Percentiles rank a stretch among this genome's conserved stretches.
These are phyloP conservation scores for Catagonus wagneri DNA, from an alignment of 2,113 vertebrate species.

Conservation along the genomic window DNA sequence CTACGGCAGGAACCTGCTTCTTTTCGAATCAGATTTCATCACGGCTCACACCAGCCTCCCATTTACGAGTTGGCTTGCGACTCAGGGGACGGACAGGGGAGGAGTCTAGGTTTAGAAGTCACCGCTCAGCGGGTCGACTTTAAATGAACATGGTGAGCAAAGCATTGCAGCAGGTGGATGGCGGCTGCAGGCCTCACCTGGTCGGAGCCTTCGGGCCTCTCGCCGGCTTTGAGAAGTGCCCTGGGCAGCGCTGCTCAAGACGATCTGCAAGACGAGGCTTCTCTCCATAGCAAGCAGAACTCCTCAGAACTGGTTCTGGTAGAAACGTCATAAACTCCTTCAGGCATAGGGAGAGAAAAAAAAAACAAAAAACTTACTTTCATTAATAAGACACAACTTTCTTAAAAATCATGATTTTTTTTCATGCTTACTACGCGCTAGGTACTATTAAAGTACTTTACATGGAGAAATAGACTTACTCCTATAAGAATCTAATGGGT, in stretches of 20 bases:
- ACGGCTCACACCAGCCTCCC: background rate
- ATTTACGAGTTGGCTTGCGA: background rate
- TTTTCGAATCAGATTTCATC: background rate
- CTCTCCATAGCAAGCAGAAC: background rate
- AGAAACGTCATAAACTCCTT: background rate
- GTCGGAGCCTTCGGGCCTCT: too few species aligned
- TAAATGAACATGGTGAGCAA: fast-evolving
- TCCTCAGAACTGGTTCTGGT: background rate
- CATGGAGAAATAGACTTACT: background rate
- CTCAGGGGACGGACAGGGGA: background rate
- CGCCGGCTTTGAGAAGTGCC: background rate
- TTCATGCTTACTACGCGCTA: background rate
- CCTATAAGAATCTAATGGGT: background rate
- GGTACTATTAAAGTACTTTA: background rate
- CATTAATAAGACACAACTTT: background rate
- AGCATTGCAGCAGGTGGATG: fast-evolving
- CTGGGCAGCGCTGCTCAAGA: fast-evolving
- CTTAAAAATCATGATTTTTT: background rate
- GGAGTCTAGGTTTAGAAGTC: background rate
- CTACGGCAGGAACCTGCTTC: background rate
- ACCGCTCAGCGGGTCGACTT: background rate
- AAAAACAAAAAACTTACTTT: background rate
- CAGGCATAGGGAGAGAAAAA: background rate
- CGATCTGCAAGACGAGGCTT: background rate
- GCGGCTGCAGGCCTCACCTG: fast-evolving